Conservation (phyloP, 2,888 invertebrate species). For the Cabera pusaria region DNA sequence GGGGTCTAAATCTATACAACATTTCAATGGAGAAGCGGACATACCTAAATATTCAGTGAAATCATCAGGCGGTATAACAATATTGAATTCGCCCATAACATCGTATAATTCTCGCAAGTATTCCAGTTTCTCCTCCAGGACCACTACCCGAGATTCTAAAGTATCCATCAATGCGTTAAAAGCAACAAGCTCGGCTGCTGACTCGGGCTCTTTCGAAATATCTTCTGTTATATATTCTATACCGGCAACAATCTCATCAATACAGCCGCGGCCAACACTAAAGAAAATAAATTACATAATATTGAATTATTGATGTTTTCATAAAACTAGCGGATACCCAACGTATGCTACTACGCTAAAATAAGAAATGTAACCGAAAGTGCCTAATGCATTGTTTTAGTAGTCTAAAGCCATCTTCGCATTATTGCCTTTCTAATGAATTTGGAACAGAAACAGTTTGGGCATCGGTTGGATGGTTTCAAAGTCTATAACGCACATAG, state of each 20-base stretch:
- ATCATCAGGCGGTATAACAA: constrained; percentile 89
- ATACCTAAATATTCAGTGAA: constrained; percentile 84
- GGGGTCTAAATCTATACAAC: too few relatives aligned
- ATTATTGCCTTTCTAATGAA: too few relatives aligned
- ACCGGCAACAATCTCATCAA: constrained; percentile 83
- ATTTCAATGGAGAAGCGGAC: too few relatives aligned
- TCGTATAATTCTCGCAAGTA: constrained; percentile 93
- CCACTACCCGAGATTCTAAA: constrained; percentile 85
- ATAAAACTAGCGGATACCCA: too few relatives aligned
- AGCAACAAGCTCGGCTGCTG: constrained; percentile 88
- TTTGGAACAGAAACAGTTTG: too few relatives aligned
- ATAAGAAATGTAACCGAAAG: too few relatives aligned
- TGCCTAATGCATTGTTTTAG: too few relatives aligned
- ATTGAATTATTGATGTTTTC: too few relatives aligned
- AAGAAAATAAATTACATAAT: constrained; percentile 14
- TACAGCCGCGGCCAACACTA: constrained; percentile 86
- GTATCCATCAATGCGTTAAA: constrained; percentile 88
- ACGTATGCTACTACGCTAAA: too few relatives aligned
- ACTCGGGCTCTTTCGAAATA: constrained; percentile 85
- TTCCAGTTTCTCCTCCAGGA: constrained; percentile 88
- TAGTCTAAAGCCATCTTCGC: too few relatives aligned
- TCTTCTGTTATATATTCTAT: constrained; percentile 86
- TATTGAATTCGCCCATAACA: constrained; percentile 90
- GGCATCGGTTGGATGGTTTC: too few relatives aligned
- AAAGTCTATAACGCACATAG: too few relatives aligned